Evolutionary conservation across 2,797 vertebrate genomes (phyloP).

Genomic region (Leptatherina wallacei): DNA sequence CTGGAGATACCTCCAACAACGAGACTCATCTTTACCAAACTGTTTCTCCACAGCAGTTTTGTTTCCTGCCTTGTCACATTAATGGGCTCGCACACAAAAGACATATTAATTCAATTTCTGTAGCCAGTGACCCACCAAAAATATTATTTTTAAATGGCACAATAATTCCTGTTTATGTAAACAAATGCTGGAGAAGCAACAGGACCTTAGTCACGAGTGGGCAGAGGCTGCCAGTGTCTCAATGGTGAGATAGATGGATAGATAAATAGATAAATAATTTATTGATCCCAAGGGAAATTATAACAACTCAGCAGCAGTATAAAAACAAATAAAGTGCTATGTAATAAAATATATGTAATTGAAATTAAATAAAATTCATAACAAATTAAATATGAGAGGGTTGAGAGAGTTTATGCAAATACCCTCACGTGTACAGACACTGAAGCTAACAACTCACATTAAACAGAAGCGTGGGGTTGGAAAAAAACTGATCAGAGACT

Average conservation of each 20-base stretch:
- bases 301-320: no score
- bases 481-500: not conserved
- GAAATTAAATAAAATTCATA: no score
- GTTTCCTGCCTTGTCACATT: not conserved
- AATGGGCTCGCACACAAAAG: constrained; percentile 13
- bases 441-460: no score
- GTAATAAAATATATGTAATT: no score
- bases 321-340: no score
- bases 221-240: no score
- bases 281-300: no score
- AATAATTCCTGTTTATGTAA: not conserved
- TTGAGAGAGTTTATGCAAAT: not conserved
- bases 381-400: not conserved
- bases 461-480: no score
- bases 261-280: no score
- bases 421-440: not conserved
- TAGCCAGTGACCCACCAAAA: not conserved
- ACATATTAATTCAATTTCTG: not conserved
- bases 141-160: not conserved
- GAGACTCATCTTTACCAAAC: not conserved
- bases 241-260: no score
- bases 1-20: not conserved
- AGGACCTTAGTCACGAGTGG: not conserved
- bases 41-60: not conserved
- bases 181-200: not conserved